Evolutionary conservation across 2,888 invertebrate species (phyloP).

Genomic region (Rosalia funebris): DNA sequence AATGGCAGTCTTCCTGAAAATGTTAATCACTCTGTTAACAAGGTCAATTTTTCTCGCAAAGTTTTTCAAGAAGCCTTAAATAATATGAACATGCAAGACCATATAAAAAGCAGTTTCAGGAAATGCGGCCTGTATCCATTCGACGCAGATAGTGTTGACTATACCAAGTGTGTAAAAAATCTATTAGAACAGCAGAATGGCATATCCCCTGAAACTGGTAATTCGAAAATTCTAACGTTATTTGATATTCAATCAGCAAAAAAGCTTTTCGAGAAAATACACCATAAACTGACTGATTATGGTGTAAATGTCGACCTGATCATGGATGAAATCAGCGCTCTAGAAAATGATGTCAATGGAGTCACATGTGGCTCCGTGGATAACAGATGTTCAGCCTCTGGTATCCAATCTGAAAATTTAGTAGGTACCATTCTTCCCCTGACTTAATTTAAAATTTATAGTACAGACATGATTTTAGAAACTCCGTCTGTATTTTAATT

Average conservation of each 20-base stretch:
- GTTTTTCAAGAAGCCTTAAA: slow-evolving; percentile 35
- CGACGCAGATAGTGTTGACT: slow-evolving; percentile 32
- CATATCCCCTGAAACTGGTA: background rate
- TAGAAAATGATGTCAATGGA: background rate
- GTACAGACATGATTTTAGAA: too few species aligned
- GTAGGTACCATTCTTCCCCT: too few species aligned
- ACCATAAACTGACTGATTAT: background rate
- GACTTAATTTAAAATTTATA: too few species aligned
- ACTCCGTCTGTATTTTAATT: too few species aligned
- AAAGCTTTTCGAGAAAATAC: background rate
- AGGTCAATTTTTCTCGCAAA: slow-evolving; percentile 45
- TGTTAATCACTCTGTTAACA: slow-evolving; percentile 38
- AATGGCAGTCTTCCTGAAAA: slow-evolving; percentile 38
- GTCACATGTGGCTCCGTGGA: too few species aligned
- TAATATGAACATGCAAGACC: slow-evolving; percentile 15
- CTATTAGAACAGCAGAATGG: slow-evolving; percentile 10
- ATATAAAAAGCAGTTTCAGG: slow-evolving; percentile 33
- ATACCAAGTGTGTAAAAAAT: slow-evolving; percentile 27
- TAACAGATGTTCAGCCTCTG: too few species aligned
- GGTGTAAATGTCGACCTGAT: background rate
- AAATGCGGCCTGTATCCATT: slow-evolving; percentile 31
- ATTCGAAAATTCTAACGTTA: background rate
- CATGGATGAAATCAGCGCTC: background rate
- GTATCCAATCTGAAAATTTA: too few species aligned
- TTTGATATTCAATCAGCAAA: too few species aligned